Base-by-base conservation (phyloP, 2,113 vertebrate genomes). In the Sinocyclocheilus anophthalmus region DNA sequence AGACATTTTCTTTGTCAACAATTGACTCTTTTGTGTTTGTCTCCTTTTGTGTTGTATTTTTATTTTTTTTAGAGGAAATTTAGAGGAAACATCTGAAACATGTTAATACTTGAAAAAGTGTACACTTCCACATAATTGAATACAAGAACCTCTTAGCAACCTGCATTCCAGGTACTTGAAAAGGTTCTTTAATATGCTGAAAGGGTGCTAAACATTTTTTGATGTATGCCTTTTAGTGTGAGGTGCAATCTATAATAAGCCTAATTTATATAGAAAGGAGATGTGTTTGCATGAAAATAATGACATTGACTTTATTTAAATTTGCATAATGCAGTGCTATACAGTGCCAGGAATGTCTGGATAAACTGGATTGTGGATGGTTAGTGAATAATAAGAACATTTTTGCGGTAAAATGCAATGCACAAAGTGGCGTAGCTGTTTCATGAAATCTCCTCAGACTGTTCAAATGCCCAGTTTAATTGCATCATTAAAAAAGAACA, bases 401-500 rank as follows among this genome's bases (percentile, higher is more conserved):
- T 70, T 30, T 67, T 6, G 9, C 1, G 5, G 67, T 70, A 10
- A 70, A 39, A 61, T 61, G 8, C 57, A 61, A 10, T n/a, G 20
- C 20, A n/a, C 20, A n/a, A 61, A 61, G 57, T 61, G 20, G 9
- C 3, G 9, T 2, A n/a, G 57, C 57, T 61, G 57, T 61, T 61
- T 61, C 22, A 22, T 48, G 42, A 24, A 76, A 76, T 78, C 50
- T 78, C 18, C 26, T 37, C 75, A 33, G 77, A 39, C 55, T 79
- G 33, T 79, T 79, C 4, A 45, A 48, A 76, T 24, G 22, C 16
- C 76, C 26, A 33, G 24, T 59, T 78, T 78, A 5, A 59, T 57
- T 57, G 14, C 76, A 78, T 30, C 45, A 75, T 73, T 84, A 33
- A 24, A 61, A 59, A 50, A 61, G 33, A 84, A 55, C 59, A 61